Evolutionary conservation across 2,113 vertebrate genomes (phyloP), one percentile per base, ranked within the genome.

Genomic region (Vimba vimba): DNA sequence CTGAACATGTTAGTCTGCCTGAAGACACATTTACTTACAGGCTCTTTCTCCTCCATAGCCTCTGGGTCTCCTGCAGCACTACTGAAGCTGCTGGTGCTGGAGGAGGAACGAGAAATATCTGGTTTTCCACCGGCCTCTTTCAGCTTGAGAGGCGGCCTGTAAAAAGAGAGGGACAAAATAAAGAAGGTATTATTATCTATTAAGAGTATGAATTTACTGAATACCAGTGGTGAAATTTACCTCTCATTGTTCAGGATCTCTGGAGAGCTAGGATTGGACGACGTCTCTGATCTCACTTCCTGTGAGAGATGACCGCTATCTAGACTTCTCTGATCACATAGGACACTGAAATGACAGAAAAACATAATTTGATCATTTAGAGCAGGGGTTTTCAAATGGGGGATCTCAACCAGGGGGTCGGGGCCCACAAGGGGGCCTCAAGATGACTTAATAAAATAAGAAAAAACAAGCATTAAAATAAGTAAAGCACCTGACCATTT

Each of bases 181-280:
- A 68, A 27, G 19, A 55, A 47, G 2, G 60, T 25, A 52, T 57
- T 7, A 75, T 25, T 17, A 69, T 11, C 27, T 52, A 33, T 12
- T 45, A 6, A 50, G 3, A 30, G 8, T 33, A 27, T 19, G 6
- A 10, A 69, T 69, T 2, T 33, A 69, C 27, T 33, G 27, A 30
- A 0, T 64, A 76, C 66, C 76, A 83, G 83, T 36, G 15, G 27
- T 23, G 1, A 50, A 13, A 82, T 93, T 92, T 94, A 97, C 97
- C 96, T 97, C 79, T 98, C 97, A 87, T 96, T 96, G 91, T 91
- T 96, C 84, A 95, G 94, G 83, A 96, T 97, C 94, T 99, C 98
- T 0, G 98, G 97, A 85, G 98, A 98, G 92, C 97, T 98, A 85
- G 97, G 97, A 91, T 98, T 98, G 75, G 97, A 97, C 0, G 94